phyloP scores from a whole-genome alignment of 1,140 invertebrate genomes.

The Atta colombica region DNA sequence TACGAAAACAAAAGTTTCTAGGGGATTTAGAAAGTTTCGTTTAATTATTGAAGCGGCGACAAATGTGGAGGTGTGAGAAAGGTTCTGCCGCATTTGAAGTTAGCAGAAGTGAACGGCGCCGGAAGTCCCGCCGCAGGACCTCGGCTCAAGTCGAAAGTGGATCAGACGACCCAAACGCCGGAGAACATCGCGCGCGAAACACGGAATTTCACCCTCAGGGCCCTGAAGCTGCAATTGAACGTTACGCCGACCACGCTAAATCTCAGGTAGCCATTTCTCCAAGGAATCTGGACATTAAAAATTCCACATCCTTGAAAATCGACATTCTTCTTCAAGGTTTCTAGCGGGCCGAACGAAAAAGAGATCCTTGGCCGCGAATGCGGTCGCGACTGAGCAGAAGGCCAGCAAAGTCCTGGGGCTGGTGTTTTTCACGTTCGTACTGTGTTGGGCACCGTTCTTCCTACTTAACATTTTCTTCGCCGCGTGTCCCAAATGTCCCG shows the following conservation, averaged over 20 bases:
- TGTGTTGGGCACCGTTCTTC: conserved; percentile 97
- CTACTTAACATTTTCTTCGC: conserved; percentile 94
- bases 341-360: conserved; percentile 89
- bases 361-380: conserved; percentile 90
- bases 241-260: conserved; percentile 88
- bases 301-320: conserved; percentile 9
- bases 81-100: conserved; percentile 88
- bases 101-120: conserved; percentile 86
- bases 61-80: conserved; percentile 78
- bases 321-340: conserved; percentile 86
- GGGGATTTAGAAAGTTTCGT: neutral
- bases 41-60: conserved; percentile 42
- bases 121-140: conserved; percentile 76
- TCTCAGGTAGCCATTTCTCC: conserved; percentile 87
- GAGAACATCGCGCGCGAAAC: conserved; percentile 90
- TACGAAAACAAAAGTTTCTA: neutral
- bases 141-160: conserved; percentile 84
- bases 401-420: conserved; percentile 94
- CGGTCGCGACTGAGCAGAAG: conserved; percentile 94
- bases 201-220: conserved; percentile 89
- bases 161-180: conserved; percentile 90
- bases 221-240: conserved; percentile 89
- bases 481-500: conserved; percentile 90
- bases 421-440: conserved; percentile 96
- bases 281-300: neutral